Evolutionary conservation across 2,888 invertebrate genomes (phyloP).

Genomic region (Villa cingulata): DNA sequence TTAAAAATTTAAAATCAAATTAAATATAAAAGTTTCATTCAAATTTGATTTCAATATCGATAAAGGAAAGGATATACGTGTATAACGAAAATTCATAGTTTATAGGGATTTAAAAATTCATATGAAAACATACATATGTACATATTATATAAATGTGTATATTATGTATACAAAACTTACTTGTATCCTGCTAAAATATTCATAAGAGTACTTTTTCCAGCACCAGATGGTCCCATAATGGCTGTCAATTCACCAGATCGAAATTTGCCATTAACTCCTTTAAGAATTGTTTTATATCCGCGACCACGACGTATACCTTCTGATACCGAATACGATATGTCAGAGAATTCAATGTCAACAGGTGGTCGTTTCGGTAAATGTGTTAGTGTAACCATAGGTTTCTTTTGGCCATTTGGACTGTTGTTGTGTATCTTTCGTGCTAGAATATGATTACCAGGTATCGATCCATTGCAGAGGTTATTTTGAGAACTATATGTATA

Average conservation of each 20-base stretch:
- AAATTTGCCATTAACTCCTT: constrained; percentile 79
- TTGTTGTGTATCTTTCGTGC: constrained; percentile 61
- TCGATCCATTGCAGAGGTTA: constrained; percentile 56
- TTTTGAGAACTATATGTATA: constrained; percentile 62
- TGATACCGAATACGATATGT: constrained; percentile 78
- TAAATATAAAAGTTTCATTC: too few species aligned
- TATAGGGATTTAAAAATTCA: too few species aligned
- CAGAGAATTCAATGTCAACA: constrained; percentile 79
- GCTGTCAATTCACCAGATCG: constrained; percentile 84
- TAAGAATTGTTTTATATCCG: constrained; percentile 75
- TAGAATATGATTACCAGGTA: constrained; percentile 36
- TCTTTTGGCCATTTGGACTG: constrained; percentile 50
- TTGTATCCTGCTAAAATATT: constrained; percentile 80
- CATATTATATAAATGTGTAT: too few species aligned
- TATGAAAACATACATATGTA: too few species aligned
- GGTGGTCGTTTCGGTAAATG: constrained; percentile 76
- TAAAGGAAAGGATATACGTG: too few species aligned
- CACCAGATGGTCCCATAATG: constrained; percentile 87
- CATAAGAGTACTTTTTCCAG: constrained; percentile 71
- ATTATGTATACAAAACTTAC: constrained; percentile 39
- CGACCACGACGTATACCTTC: constrained; percentile 53
- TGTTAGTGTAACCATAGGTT: constrained; percentile 58
- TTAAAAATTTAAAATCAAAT: too few species aligned
- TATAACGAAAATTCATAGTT: too few species aligned
- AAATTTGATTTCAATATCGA: too few species aligned